Base-by-base conservation (phyloP, 53 echinoderm and acorn worm species). In the Luidia sarsii region DNA sequence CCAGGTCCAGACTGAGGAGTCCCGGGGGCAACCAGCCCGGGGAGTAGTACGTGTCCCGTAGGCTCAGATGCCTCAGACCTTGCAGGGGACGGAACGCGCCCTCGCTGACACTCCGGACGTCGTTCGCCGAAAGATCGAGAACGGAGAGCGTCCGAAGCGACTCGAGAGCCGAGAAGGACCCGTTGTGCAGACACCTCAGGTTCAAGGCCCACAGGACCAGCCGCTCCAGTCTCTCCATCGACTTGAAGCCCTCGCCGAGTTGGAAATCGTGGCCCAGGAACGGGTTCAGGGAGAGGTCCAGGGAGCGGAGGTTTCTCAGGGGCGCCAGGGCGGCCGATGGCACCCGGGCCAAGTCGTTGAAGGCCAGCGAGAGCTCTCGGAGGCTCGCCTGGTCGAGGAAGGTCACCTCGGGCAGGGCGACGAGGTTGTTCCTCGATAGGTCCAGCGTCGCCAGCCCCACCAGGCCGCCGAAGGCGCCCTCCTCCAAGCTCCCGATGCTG, bases 191-290 rank as follows among this genome's bases (percentile, higher is more conserved):
- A 23, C 33, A 71, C 29, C 34, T 52, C 16, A 71, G 50, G 23
- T 71, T 71, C 71, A 71, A 35, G 20, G 51, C 71, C 0, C 21
- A 18, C 1, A 71, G 71, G 1, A 52, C 32, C 35, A 71, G 51
- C 19, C 71, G 71, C 52, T 71, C 15, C 19, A 71, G 50, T 31
- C 50, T 71, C 52, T 23, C 52, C 71, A 71, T 34, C 4, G 71
- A 71, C 36, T 53, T 20, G 33, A 71, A 71, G 1, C 53, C 71
- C 8, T 22, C 34, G 7, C 71, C 71, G 10, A 71, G 71, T 33
- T 22, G 33, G 22, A 71, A 71, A 23, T 10, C 27, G 29, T 32
- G 25, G 29, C 16, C 20, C 0, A 22, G 11, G 3, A 71, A 29
- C 35, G 30, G 23, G 20, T 71, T 71, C 8, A 52, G 4, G n/a